phyloP scores from a whole-genome alignment of 2,797 vertebrate genomes.

The Cyclopterus lumpus region DNA sequence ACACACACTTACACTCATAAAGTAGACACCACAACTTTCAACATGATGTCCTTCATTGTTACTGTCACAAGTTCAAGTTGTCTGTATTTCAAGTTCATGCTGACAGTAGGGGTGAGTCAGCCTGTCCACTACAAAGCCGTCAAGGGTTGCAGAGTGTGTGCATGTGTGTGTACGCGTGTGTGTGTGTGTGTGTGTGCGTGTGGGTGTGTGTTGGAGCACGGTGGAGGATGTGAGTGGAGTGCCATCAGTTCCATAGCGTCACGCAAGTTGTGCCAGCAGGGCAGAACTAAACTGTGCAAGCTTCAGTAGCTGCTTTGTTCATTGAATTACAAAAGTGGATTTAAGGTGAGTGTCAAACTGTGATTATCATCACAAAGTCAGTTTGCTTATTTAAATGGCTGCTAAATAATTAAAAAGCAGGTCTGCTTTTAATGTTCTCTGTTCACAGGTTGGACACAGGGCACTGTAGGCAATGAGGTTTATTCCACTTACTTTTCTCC shows the following conservation, averaged over 20 bases:
- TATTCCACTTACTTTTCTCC: neutral
- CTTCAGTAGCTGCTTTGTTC: slow-evolving; percentile 32
- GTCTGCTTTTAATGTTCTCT: slow-evolving; percentile 11
- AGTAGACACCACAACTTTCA: neutral
- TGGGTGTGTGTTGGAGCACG: slow-evolving; percentile 4
- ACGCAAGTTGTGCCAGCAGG: slow-evolving; percentile 51
- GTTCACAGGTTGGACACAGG: neutral
- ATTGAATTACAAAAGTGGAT: slow-evolving; percentile 43
- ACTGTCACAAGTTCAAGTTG: slow-evolving; percentile 25
- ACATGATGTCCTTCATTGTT: slow-evolving; percentile 7
- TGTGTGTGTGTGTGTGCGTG: slow-evolving; percentile 3
- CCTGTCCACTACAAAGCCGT: slow-evolving; percentile 22
- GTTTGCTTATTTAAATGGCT: slow-evolving; percentile 29
- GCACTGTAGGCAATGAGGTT: neutral
- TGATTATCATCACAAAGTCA: slow-evolving; percentile 40
- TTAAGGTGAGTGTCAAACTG: slow-evolving; percentile 51
- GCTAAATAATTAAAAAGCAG: slow-evolving; percentile 38
- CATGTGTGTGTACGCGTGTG: neutral
- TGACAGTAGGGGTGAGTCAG: slow-evolving; percentile 45
- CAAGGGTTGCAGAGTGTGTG: neutral
- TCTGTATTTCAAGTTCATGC: slow-evolving; percentile 20
- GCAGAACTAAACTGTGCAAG: slow-evolving; percentile 67
- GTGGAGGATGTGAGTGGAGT: slow-evolving; percentile 8
- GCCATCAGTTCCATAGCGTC: slow-evolving; percentile 31
- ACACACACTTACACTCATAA: neutral